Percentiles rank a stretch among this genome's conserved stretches.
These are phyloP conservation scores for Parambassis ranga DNA, from an alignment of 2,797 vertebrate species.

Conservation along the genomic window DNA sequence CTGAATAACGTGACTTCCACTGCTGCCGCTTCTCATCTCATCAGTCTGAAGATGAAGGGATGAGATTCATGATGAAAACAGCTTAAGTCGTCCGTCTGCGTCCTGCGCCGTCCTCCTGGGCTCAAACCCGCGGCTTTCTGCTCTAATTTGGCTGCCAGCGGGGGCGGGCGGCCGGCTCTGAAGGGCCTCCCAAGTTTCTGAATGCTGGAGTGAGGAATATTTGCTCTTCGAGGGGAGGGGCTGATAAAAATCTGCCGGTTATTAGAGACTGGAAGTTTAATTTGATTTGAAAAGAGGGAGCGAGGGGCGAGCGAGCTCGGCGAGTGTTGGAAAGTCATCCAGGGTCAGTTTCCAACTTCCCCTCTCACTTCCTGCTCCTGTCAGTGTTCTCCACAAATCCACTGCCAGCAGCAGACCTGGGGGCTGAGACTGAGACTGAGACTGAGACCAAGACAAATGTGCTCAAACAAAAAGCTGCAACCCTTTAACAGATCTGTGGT, in stretches of 20 bases:
- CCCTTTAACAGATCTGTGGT: too few relatives aligned
- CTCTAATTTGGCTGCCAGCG: slow-evolving; percentile 70
- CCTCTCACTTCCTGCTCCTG: background rate
- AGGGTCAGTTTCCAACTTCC: background rate
- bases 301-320: background rate
- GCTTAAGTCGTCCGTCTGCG: slow-evolving; percentile 70
- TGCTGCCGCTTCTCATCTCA: slow-evolving; percentile 48
- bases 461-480: too few relatives aligned
- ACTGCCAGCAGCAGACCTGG: too few relatives aligned
- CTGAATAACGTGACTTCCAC: slow-evolving; percentile 47
- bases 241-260: slow-evolving; percentile 37
- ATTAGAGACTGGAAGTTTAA: slow-evolving; percentile 60
- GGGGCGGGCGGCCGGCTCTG: slow-evolving; percentile 40
- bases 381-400: background rate
- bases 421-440: too few relatives aligned
- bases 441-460: too few relatives aligned
- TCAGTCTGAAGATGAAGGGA: slow-evolving; percentile 71
- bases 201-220: slow-evolving; percentile 53
- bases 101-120: slow-evolving; percentile 47
- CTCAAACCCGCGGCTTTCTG: slow-evolving; percentile 63
- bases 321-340: slow-evolving; percentile 26
- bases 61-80: slow-evolving; percentile 67
- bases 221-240: slow-evolving; percentile 50
- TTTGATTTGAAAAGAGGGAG: slow-evolving; percentile 35
- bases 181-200: slow-evolving; percentile 55